These are phyloP conservation scores for Brachystomella parvula DNA, from an alignment of 1,140 invertebrate species.

Conservation along the genomic window DNA sequence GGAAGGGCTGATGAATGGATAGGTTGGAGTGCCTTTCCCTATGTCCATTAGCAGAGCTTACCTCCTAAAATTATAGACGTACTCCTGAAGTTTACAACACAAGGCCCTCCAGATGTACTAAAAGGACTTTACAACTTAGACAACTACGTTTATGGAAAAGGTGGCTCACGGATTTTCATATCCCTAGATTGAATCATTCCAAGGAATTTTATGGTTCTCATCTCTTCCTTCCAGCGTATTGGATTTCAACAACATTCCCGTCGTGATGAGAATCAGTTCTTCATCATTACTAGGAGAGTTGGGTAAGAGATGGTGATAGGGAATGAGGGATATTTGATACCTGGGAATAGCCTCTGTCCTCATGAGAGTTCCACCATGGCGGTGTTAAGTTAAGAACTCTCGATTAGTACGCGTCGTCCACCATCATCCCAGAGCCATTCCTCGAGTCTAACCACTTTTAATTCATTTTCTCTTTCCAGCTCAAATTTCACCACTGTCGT, in stretches of 20 bases:
- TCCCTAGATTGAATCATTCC: not conserved
- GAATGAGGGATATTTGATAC: constrained; percentile 1
- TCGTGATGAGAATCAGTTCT: not conserved
- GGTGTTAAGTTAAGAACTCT: no score
- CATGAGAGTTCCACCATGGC: no score
- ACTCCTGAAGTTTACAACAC: no score
- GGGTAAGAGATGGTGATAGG: not conserved
- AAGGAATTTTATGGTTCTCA: not conserved
- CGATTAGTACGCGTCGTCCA: no score
- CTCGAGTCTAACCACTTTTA: not conserved
- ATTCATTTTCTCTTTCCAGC: not conserved
- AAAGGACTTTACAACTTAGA: no score
- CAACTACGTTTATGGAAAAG: not conserved
- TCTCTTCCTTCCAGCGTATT: not conserved
- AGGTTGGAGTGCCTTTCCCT: not conserved
- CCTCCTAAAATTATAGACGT: constrained; percentile 4
- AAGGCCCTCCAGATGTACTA: no score
- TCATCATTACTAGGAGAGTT: not conserved
- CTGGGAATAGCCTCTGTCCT: not conserved
- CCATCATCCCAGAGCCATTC: not conserved
- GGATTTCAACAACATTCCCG: not conserved
- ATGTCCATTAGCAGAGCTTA: not conserved
- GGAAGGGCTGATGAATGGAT: not conserved
- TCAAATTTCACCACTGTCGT: not conserved
- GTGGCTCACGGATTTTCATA: not conserved